Evolutionary conservation across 2,113 vertebrate genomes (phyloP), one percentile per base, ranked within the genome.

Genomic region (Pelodiscus sinensis): DNA sequence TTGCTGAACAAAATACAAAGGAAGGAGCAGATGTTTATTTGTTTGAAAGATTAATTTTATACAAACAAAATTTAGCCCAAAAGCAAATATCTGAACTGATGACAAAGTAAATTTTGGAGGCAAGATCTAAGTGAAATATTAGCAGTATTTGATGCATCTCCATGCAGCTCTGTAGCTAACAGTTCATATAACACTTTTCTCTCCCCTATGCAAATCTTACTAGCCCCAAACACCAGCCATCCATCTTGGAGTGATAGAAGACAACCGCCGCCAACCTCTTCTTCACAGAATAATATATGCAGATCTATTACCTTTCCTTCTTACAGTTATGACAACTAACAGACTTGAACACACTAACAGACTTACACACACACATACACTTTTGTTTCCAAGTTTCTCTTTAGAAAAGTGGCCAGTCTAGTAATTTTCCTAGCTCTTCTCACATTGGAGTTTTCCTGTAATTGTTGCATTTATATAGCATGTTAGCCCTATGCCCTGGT

Each of bases 21-120:
- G 0, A 3, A 3, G 21, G 60, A 65, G 21, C 2, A 29, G 18
- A 79, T 44, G 71, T 25, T 21, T 35, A 3, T 3, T 16, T 51
- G 2, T 2, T 8, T 21, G 21, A 27, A 29, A 87, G 84, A 88
- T 60, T 0, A 65, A 79, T 65, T 65, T 65, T 29, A 65, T 65
- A 1, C 13, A 57, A 56, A 24, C 21, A 25, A 31, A n/a, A 3
- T 19, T 22, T 27, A 4, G 51, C 6, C 57, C 4, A 15, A 24
- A 91, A 85, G 50, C 2, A 50, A 60, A n/a, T 55, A 75, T 6
- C 24, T 35, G 18, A 8, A n/a, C 8, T 9, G 11, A 31, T 0
- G 1, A 44, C 44, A 38, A 54, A 6, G 58, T 65, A 58, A 81
- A 13, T 1, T 81, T 57, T 0, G 3, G 6, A 35, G 16, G 21